phyloP scores from a whole-genome alignment of 2,888 invertebrate genomes.

The Eretmocerus hayati region DNA sequence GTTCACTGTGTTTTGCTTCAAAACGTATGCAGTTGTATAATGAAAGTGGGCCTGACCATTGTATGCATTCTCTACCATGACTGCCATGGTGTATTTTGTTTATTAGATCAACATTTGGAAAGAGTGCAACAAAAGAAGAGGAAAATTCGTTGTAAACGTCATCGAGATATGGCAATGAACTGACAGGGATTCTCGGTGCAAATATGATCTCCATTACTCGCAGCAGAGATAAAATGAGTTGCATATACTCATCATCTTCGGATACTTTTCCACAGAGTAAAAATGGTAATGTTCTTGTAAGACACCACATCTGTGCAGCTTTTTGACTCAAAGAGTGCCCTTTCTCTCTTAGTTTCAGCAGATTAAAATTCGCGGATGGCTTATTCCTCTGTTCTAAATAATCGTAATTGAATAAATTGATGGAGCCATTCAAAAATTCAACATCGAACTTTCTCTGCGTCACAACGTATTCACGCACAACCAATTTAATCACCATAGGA shows the following conservation, averaged over 20 bases:
- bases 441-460: constrained; percentile 3
- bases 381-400: neutral
- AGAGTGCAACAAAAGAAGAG: neutral
- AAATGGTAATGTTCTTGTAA: constrained; percentile 7
- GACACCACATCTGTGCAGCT: constrained; percentile 16
- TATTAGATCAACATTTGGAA: neutral
- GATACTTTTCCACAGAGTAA: neutral
- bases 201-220: neutral
- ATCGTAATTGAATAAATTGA: constrained; percentile 5
- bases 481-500: constrained; percentile 22
- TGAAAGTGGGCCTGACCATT: neutral
- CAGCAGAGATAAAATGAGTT: neutral
- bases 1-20: neutral
- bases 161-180: neutral
- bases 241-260: neutral
- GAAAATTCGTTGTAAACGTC: neutral
- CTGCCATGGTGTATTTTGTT: neutral
- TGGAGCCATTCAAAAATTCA: constrained; percentile 18
- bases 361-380: constrained; percentile 5
- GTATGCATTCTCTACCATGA: neutral
- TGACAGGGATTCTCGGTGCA: neutral
- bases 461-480: constrained; percentile 4
- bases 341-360: neutral
- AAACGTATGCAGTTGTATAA: neutral
- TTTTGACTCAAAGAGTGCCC: constrained; percentile 1